These are phyloP conservation scores for Nomada hirtipes DNA, from an alignment of 2,888 invertebrate genomes.

Conservation along the genomic window DNA sequence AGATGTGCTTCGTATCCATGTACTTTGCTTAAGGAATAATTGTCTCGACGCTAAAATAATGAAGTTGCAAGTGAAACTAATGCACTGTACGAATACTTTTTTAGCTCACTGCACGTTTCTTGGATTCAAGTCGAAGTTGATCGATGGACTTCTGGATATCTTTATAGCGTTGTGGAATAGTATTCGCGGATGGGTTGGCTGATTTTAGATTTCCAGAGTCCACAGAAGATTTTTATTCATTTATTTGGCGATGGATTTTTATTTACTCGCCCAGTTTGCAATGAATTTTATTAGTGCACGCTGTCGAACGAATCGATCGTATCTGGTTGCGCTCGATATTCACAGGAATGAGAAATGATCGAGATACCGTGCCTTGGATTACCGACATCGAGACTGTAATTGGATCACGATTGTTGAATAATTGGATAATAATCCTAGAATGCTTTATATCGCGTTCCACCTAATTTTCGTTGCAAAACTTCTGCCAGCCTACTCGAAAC, in stretches of 20 bases:
- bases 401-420: conserved; percentile 44
- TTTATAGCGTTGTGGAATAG: too few species aligned
- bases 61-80: too few species aligned
- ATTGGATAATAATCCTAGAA: conserved; percentile 36
- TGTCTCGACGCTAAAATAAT: too few species aligned
- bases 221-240: too few species aligned
- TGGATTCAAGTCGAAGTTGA: too few species aligned
- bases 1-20: too few species aligned
- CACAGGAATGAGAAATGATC: conserved; percentile 45
- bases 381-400: conserved; percentile 39
- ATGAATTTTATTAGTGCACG: conserved; percentile 3
- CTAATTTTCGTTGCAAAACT: conserved; percentile 13
- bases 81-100: too few species aligned
- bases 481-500: background rate
- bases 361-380: conserved; percentile 34
- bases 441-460: conserved; percentile 12
- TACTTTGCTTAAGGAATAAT: too few species aligned
- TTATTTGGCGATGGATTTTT: background rate
- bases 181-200: too few species aligned
- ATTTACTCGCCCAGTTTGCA: background rate
- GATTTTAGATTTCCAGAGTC: too few species aligned
- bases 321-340: conserved; percentile 37
- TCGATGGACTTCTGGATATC: too few species aligned
- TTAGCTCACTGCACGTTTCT: too few species aligned
- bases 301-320: conserved; percentile 28